Evolutionary conservation across 2,797 vertebrate genomes (phyloP), one percentile per base, ranked within the genome.

Genomic region (Smutsia temminckii): DNA sequence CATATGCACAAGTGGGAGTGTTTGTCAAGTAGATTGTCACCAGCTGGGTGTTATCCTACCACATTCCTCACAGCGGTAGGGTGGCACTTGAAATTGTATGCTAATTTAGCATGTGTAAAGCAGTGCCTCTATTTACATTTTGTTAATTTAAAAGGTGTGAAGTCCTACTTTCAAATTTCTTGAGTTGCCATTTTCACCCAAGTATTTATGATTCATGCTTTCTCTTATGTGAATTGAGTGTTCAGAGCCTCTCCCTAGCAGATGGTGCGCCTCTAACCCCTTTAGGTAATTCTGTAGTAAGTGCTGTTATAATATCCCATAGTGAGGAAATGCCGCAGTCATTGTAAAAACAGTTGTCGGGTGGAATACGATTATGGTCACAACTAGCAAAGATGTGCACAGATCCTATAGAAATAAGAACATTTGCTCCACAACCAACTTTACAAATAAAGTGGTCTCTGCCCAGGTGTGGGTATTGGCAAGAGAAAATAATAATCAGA

Each of bases 391-490:
- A 75, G 71, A 96, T 63, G 89, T 69, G 95, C 96, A 95, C 91
- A 59, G 92, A 81, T 46, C 93, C 95, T 97, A 95, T 66, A 37
- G 89, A 32, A 83, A 93, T 42, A 90, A 68, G 68, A 86, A 96
- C 84, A 89, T 92, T 68, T 46, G 68, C 29, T 27, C 1, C 42
- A 79, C 96, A 87, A 89, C 57, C 66, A 32, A 66, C 94, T 95
- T 97, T 64, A 97, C 97, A 96, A 93, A 96, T 75, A 86, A 93
- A 96, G 93, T 29, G 64, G 96, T 68, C 91, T 69, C 90, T 81
- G 93, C 95, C 93, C 59, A 74, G 93, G 85, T 81, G 78, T 63
- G 46, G 46, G 13, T 37, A 89, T 85, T 74, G 91, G 95, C 68
- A 85, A 92, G 5, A 92, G 81, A 92, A 46, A 46, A 46, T 46